Evolutionary conservation across 2,113 vertebrate species (phyloP), one percentile per base, ranked within the genome.

Genomic region (Formicarius rufipectus): DNA sequence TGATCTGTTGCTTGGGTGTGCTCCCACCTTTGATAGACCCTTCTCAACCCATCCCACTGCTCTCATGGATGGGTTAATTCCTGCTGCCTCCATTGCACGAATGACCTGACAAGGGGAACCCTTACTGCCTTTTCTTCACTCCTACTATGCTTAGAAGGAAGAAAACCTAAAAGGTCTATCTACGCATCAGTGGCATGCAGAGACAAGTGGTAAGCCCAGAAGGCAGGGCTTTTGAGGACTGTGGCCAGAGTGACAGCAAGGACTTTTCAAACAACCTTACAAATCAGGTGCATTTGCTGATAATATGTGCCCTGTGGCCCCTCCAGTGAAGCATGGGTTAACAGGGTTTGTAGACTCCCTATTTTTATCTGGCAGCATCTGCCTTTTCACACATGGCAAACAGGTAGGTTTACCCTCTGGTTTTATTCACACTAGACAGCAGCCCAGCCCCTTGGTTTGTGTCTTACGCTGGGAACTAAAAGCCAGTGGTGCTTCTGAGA

Each of bases 1-100:
- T 45, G 37, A 37, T 58, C 25, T 17, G 6, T 47, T 64, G 60
- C 49, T 82, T 37, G 74, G 17, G 23, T 52, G 33, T 37, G 21
- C 12, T 88, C 12, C 35, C 59, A 74, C 30, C 7, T 24, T 71
- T 74, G 56, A 52, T 7, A 78, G 56, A 33, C 7, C 45, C 27
- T 69, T 69, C 47, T 62, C 35, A 71, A 24, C 7, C 21, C 1
- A 0, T 58, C 1, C 3, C 30, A 28, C 18, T 0, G 1, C 25
- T 56, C 10, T 60, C 14, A 6, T 20, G 16, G 33, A 7, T 20
- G 21, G 42, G 82, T 85, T 93, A 90, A 74, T 87, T 87, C 30
- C 91, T 78, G 23, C 39, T 69, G 14, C 12, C n/a, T 71, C 16
- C 2, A 1, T n/a, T 52, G 6, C 12, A 10, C 53, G 42, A 45